Conservation (phyloP, 1,140 invertebrate genomes). For the Formica exsecta region DNA sequence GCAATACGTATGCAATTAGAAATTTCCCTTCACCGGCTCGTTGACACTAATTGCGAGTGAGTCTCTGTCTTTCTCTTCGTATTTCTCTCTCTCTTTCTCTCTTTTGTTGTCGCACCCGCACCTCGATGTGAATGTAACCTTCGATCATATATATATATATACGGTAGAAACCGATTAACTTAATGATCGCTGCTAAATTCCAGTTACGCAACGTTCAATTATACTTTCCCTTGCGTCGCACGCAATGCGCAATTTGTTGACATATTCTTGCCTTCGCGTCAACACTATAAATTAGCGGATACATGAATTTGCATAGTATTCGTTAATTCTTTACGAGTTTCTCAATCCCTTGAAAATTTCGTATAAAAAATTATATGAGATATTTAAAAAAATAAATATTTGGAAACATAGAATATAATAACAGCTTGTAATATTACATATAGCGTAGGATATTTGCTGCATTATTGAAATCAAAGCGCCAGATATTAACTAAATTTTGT, state of each 20-base stretch:
- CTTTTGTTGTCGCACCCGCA: slow-evolving; percentile 46
- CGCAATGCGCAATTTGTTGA: slow-evolving; percentile 61
- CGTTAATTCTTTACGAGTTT: background rate
- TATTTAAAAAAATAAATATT: too few species aligned
- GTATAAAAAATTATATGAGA: background rate
- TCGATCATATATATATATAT: background rate
- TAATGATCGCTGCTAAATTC: slow-evolving; percentile 71
- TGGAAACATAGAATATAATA: background rate
- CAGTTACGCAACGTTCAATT: slow-evolving; percentile 73
- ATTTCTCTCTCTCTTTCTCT: background rate
- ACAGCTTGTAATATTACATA: background rate
- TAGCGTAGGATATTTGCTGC: background rate
- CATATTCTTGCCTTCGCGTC: slow-evolving; percentile 43
- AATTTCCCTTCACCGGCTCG: slow-evolving; percentile 75
- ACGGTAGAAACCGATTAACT: slow-evolving; percentile 38
- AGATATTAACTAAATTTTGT: background rate
- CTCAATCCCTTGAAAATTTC: too few species aligned
- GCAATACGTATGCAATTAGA: slow-evolving; percentile 72
- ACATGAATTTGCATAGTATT: slow-evolving; percentile 1
- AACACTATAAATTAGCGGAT: slow-evolving; percentile 21
- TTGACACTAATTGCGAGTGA: slow-evolving; percentile 73
- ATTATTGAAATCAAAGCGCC: background rate
- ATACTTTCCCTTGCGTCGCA: slow-evolving; percentile 38
- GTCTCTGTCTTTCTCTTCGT: slow-evolving; percentile 20
- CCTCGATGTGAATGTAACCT: slow-evolving; percentile 58